These are phyloP conservation scores for Augochlorella aurata DNA, from an alignment of 2,888 invertebrate genomes.

Conservation along the genomic window DNA sequence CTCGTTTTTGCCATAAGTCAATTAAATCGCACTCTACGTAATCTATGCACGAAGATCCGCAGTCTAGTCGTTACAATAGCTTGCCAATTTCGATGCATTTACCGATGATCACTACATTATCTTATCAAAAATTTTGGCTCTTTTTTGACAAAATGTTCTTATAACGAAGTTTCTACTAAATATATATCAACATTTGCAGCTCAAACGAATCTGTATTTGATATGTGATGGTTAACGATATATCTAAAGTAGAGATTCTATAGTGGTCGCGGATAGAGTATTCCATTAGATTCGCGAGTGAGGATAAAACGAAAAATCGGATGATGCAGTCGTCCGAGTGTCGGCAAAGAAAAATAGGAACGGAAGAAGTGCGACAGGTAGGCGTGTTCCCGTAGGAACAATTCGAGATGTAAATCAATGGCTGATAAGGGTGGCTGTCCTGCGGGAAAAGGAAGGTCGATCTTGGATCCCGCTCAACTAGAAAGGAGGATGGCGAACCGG, in stretches of 20 bases:
- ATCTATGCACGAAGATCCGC: too few relatives aligned
- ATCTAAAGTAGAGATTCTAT: background rate
- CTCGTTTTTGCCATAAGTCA: too few relatives aligned
- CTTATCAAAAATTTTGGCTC: too few relatives aligned
- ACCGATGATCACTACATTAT: too few relatives aligned
- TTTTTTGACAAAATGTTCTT: too few relatives aligned
- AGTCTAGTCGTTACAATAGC: too few relatives aligned
- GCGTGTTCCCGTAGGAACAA: slow-evolving; percentile 72
- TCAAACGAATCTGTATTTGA: too few relatives aligned
- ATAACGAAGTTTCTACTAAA: too few relatives aligned
- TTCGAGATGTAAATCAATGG: slow-evolving; percentile 78
- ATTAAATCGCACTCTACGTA: too few relatives aligned
- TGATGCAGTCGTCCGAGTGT: slow-evolving; percentile 42
- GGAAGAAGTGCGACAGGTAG: slow-evolving; percentile 65
- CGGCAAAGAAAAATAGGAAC: slow-evolving; percentile 50
- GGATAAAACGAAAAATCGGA: slow-evolving; percentile 49
- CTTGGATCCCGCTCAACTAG: slow-evolving; percentile 54
- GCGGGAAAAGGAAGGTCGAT: slow-evolving; percentile 56
- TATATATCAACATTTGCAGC: too few relatives aligned
- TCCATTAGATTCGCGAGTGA: slow-evolving; percentile 26
- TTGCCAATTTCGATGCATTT: too few relatives aligned
- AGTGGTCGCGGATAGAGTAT: slow-evolving; percentile 21
- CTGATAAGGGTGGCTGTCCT: slow-evolving; percentile 74
- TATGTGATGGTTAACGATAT: background rate
- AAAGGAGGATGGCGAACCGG: slow-evolving; percentile 46